Evolutionary conservation across 2,113 vertebrate genomes (phyloP), one percentile per base, ranked within the genome.

Genomic region (Tychaedon coryphoeus): DNA sequence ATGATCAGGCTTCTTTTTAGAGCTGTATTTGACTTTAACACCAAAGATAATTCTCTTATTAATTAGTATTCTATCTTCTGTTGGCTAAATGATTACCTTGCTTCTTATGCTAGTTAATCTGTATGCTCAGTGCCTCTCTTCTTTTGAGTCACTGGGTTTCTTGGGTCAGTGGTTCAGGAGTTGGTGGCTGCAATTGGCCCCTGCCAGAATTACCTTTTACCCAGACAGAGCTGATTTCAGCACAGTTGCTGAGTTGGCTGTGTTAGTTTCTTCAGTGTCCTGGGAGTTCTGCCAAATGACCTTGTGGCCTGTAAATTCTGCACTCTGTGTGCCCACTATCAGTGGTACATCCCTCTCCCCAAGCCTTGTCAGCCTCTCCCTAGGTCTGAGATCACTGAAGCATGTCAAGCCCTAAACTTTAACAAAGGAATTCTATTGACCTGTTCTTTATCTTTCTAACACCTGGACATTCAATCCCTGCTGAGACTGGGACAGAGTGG

Each of bases 401-500:
- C 9, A 4, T 40, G 24, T 40, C n/a, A 51, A 66, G 10, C 6
- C 24, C 61, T 60, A 40, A 40, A 60, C 8, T 8, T 54, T 51
- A 82, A 15, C 9, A 10, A 31, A 24, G 47, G 7, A 40, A 40
- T 67, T 67, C 16, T 67, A 34, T 4, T 15, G 38, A n/a, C 2
- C 3, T 14, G 9, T 31, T 58, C 8, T 40, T 74, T 54, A 8
- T 42, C 54, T 47, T 69, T 40, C 24, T 47, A 23, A 48, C 5
- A 61, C 20, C 24, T 19, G 13, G 29, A 26, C 17, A 10, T 66
- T 85, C 11, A 20, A 3, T 7, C 22, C 5, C 57, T 74, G n/a
- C 17, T 5, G 11, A 57, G 50, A 11, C 0, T 29, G 23, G 64
- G 20, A 33, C 29, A 56, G 53, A 33, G 24, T 0, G 1, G 43